Percentiles rank a stretch among this genome's conserved stretches.
Evolutionary conservation across 2,888 invertebrate genomes (phyloP).

Genomic region (Calameuta pallipes): DNA sequence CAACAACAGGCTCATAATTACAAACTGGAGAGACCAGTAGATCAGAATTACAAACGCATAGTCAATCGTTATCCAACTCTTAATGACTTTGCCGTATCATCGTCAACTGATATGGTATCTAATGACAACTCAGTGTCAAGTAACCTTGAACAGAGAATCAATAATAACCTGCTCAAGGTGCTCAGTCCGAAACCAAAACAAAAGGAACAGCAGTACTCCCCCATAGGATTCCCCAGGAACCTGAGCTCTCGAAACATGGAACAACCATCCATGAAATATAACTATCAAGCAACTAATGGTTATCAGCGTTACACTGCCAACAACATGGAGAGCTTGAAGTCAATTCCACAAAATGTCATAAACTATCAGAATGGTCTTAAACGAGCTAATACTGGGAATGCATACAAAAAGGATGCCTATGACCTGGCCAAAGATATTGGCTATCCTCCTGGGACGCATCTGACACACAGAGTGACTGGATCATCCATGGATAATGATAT

Average conservation of each 20-base stretch:
- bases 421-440: slow-evolving; percentile 50
- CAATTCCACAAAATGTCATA: slow-evolving; percentile 40
- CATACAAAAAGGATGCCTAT: slow-evolving; percentile 53
- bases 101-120: slow-evolving; percentile 40
- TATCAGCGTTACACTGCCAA: slow-evolving; percentile 57
- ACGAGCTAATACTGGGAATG: slow-evolving; percentile 37
- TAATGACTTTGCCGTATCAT: slow-evolving; percentile 46
- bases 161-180: slow-evolving; percentile 52
- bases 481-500: slow-evolving; percentile 48
- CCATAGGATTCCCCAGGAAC: slow-evolving; percentile 32
- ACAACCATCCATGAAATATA: slow-evolving; percentile 50
- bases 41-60: slow-evolving; percentile 54
- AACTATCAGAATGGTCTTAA: slow-evolving; percentile 51
- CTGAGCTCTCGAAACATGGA: slow-evolving; percentile 34
- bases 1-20: slow-evolving; percentile 38
- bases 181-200: slow-evolving; percentile 44
- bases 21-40: slow-evolving; percentile 50
- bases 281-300: slow-evolving; percentile 49
- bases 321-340: slow-evolving; percentile 51
- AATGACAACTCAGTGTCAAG: slow-evolving; percentile 41
- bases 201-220: slow-evolving; percentile 28
- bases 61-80: slow-evolving; percentile 45
- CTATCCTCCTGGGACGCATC: slow-evolving; percentile 42
- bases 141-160: slow-evolving; percentile 50
- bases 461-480: slow-evolving; percentile 48